Base-by-base conservation (phyloP, 2,113 vertebrate genomes). In the Geothlypis trichas region DNA sequence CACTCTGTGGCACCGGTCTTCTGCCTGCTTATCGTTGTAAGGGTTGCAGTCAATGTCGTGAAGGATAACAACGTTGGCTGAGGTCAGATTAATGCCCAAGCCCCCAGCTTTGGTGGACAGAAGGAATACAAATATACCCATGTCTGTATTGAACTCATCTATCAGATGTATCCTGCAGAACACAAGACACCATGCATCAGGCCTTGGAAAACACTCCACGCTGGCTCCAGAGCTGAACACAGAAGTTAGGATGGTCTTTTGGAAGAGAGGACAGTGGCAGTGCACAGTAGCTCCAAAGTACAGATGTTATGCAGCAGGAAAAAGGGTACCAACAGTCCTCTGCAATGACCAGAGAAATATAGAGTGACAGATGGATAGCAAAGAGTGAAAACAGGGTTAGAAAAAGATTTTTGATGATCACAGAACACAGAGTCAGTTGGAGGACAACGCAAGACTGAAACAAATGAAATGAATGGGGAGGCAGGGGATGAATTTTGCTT, bases 21-120 rank as follows among this genome's bases (percentile, higher is more conserved):
- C 99, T 20, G 99, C 99, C 97, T 99, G 99, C 87, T 99, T 99
- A 96, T 99, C 99, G 13, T 99, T 99, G 93, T 99, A 99, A 4
- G 99, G 99, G 91, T 99, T 99, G 95, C 98, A 99, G 91, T 99
- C 99, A n/a, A 99, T 99, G 95, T 99, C 99, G 14, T 99, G 99
- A n/a, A 99, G 98, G 94, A 99, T 99, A 61, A 99, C 99, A 12
- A 99, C 98, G 18, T 99, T 99, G 58, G 99, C 99, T 1, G 99
- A 99, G 37, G 99, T 99, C 61, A 99, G 98, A 95, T 99, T 99
- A 96, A 99, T 99, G 82, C 99, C 99, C 85, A 99, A 98, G 51
- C 99, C 99, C 12, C 99, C 99, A n/a, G 99, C 99, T 94, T 99
- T 99, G 24, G 99, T 99, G 54, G 99, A 99, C 86, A 99, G 96